Evolutionary conservation across 1,140 invertebrate species (phyloP).

Genomic region (Bombus sylvicola): DNA sequence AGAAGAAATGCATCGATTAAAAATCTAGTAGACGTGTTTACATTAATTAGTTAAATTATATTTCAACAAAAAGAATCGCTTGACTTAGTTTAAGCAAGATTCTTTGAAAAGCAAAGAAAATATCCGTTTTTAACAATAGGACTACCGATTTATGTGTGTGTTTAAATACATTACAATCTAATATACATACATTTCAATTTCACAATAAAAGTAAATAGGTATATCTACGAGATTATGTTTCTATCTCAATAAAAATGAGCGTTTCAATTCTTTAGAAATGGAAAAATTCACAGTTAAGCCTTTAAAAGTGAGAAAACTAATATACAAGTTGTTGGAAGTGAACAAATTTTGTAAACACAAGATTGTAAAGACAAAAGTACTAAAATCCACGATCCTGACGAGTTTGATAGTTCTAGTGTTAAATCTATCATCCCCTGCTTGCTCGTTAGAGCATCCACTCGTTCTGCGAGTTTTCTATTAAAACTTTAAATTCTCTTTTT

Average conservation of each 20-base stretch:
- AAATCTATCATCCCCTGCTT: background rate
- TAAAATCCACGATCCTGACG: too few species aligned
- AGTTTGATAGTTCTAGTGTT: background rate
- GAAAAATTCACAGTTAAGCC: too few species aligned
- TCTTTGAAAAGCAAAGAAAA: background rate
- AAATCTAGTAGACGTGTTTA: background rate
- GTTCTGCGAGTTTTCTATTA: background rate
- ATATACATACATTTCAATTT: background rate
- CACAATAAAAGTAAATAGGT: background rate
- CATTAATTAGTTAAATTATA: too few species aligned
- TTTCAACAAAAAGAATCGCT: background rate
- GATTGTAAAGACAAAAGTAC: too few species aligned
- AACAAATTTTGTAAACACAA: too few species aligned
- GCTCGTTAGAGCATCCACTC: background rate
- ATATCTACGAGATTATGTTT: too few species aligned
- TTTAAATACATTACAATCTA: background rate
- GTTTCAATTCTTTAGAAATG: too few species aligned
- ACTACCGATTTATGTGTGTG: background rate
- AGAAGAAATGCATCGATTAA: background rate
- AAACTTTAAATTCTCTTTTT: conserved; percentile 6
- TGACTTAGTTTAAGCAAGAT: background rate
- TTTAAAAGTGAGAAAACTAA: too few species aligned
- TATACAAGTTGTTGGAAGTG: too few species aligned
- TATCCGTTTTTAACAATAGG: background rate
- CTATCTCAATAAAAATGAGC: too few species aligned